Base-by-base conservation (phyloP, 2,888 invertebrate species). In the Cynaeus angustus region DNA sequence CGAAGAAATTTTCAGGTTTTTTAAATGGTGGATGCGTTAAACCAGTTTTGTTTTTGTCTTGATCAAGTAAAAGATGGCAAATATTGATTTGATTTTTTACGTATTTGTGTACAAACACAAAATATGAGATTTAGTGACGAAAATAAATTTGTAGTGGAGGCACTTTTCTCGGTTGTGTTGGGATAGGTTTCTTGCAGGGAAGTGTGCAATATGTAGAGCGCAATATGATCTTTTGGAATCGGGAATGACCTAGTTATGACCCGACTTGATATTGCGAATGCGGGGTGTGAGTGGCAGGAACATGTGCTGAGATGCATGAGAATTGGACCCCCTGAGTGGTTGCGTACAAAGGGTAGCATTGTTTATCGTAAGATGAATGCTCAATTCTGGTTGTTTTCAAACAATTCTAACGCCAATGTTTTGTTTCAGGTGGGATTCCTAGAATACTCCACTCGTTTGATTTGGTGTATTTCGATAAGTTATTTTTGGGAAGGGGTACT, bases 281-380 rank as follows among this genome's bases (percentile, higher is more conserved):
- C 56, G 26, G 72, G 67, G 71, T 75, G 71, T 74, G 69, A 70
- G 72, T 77, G 77, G 73, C 74, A 74, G 71, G 69, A 73, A 75
- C 75, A 76, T 76, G 74, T 76, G 76, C 74, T 74, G 72, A 75
- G 73, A 77, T 77, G 74, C 73, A 76, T 73, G 76, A 71, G 70
- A 52, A 52, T 68, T 66, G 71, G 70, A 70, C 69, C 70, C 65
- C 72, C 62, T 64, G 61, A 70, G 68, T 61, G 45, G 71, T 58
- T 65, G 66, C 61, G 66, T 45, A 74, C 70, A 68, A 72, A 72
- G 68, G 64, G 65, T 33, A 66, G 64, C 71, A 74, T 74, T 75
- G 75, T 74, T 75, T 71, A 75, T 74, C 71, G 72, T 45, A 72
- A 71, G 73, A 73, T 73, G 72, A 73, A 74, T 74, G 71, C 66